phyloP scores from a whole-genome alignment of 2,888 invertebrate genomes.

The Amphipyra berbera region DNA sequence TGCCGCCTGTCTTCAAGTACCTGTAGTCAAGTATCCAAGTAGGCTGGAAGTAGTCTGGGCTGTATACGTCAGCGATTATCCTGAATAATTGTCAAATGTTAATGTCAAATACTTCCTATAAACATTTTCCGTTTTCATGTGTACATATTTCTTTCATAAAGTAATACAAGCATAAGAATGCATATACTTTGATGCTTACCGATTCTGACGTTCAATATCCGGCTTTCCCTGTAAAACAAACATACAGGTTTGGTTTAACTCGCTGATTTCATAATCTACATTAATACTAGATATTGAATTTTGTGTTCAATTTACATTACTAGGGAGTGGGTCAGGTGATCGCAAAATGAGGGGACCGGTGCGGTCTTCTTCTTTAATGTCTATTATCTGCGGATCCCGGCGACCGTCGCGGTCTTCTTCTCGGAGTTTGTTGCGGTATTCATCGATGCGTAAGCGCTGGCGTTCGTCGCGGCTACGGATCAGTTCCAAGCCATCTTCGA shows the following conservation, averaged over 20 bases:
- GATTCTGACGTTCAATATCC: conserved; percentile 68
- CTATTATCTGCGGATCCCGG: conserved; percentile 2
- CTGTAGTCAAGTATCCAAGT: conserved; percentile 81
- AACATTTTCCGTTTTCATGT: no score
- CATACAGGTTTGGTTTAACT: neutral
- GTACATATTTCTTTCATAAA: no score
- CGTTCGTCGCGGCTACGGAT: conserved; percentile 51
- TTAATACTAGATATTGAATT: neutral
- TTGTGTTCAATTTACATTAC: conserved; percentile 51
- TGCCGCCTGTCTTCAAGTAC: conserved; percentile 80
- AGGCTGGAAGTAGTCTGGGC: conserved; percentile 80
- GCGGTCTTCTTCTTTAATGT: conserved; percentile 1
- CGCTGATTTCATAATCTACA: neutral
- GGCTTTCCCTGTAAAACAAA: conserved; percentile 62
- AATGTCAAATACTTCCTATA: neutral
- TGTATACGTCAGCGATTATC: conserved; percentile 75
- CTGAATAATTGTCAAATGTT: conserved; percentile 56
- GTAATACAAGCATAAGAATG: conserved; percentile 1
- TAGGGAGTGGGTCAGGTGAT: conserved; percentile 54
- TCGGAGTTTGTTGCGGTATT: conserved; percentile 5
- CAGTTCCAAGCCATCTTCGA: conserved; percentile 54
- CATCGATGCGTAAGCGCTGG: conserved; percentile 8
- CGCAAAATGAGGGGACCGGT: conserved; percentile 48
- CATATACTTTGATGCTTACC: conserved; percentile 53
- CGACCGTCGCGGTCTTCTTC: conserved; percentile 6